Evolutionary conservation across 2,113 vertebrate genomes (phyloP).

Genomic region (Sorex fumeus): DNA sequence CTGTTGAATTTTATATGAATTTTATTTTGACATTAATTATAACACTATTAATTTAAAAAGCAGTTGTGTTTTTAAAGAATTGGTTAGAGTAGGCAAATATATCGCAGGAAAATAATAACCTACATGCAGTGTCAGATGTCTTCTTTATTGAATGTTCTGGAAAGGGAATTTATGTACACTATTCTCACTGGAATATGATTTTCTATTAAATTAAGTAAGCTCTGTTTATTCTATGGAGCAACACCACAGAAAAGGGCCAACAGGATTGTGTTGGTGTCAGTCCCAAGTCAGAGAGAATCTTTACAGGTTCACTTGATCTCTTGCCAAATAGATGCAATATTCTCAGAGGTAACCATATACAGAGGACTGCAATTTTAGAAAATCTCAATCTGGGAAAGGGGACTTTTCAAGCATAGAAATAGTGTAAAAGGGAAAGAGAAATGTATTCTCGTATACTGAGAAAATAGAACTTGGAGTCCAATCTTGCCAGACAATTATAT

Average conservation of each 20-base stretch:
- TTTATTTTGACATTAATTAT: background rate
- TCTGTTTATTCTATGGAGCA: background rate
- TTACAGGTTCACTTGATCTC: background rate
- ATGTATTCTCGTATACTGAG: background rate
- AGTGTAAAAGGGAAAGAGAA: conserved; percentile 2
- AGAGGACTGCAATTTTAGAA: background rate
- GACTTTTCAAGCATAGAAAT: conserved; percentile 30
- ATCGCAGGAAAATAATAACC: background rate
- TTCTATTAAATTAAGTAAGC: conserved; percentile 11
- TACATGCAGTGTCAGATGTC: background rate
- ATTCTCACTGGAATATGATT: background rate
- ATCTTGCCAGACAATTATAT: background rate
- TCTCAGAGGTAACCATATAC: background rate
- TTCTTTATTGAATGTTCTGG: background rate
- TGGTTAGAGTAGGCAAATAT: background rate
- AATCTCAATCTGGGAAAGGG: background rate
- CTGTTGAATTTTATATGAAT: conserved; percentile 10
- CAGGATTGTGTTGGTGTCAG: background rate
- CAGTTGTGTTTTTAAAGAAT: background rate
- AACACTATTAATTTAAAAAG: background rate
- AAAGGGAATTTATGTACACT: background rate
- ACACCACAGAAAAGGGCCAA: background rate
- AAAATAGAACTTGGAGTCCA: background rate
- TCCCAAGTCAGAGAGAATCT: background rate
- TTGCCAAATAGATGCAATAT: background rate